phyloP scores from a whole-genome alignment of 2,113 vertebrate genomes.

The Rissa tridactyla region DNA sequence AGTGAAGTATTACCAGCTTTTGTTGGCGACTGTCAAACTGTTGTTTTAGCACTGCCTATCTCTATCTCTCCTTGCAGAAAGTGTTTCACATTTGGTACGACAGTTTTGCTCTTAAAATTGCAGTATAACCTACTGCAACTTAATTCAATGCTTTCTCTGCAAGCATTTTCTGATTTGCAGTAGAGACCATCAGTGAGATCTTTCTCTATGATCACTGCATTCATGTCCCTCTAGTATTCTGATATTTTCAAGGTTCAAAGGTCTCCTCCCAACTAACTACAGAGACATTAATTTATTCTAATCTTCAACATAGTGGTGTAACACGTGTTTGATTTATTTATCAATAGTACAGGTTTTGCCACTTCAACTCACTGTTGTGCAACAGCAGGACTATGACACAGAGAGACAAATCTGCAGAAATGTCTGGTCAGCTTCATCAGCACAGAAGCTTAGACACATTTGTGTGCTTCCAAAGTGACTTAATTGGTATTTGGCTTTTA shows the following conservation, averaged over 20 bases:
- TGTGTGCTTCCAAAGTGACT: conserved; percentile 52
- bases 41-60: neutral
- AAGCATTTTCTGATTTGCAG: neutral
- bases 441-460: conserved; percentile 46
- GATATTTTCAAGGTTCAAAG: neutral
- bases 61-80: neutral
- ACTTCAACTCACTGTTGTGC: neutral
- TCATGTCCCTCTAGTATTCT: neutral
- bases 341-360: neutral
- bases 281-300: neutral
- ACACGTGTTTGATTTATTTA: neutral
- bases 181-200: neutral
- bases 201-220: neutral
- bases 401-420: conserved; percentile 25
- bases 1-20: neutral
- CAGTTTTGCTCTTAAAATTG: neutral
- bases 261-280: neutral
- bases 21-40: neutral
- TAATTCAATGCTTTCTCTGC: neutral
- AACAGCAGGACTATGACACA: neutral
- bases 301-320: neutral
- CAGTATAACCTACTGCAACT: neutral
- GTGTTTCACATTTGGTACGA: neutral
- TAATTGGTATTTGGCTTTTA: conserved; percentile 54
- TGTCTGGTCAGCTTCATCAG: conserved; percentile 38